Conservation (phyloP, 2,888 invertebrate genomes). For the Mallateleia sp. region DNA sequence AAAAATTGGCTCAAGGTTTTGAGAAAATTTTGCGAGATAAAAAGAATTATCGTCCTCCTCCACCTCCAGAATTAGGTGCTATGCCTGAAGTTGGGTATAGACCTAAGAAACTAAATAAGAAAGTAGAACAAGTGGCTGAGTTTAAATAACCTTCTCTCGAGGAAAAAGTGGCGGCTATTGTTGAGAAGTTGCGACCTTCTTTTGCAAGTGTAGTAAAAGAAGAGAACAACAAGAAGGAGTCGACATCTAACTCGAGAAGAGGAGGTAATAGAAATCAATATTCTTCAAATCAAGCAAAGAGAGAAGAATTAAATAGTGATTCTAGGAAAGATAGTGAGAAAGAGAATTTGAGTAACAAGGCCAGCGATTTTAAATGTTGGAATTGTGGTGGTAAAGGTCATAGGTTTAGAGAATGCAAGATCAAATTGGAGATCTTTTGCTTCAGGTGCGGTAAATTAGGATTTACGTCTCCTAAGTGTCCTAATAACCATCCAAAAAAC, state of each 20-base stretch:
- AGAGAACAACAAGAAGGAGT: background rate
- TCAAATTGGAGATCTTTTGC: slow-evolving; percentile 19
- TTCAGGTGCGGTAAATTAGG: slow-evolving; percentile 22
- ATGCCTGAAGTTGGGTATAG: slow-evolving; percentile 31
- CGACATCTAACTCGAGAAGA: no score
- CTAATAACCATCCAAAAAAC: slow-evolving; percentile 21
- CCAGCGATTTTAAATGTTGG: slow-evolving; percentile 39
- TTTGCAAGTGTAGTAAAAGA: slow-evolving; percentile 8
- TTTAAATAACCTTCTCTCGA: background rate
- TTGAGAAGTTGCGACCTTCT: slow-evolving; percentile 16
- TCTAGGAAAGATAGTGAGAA: background rate
- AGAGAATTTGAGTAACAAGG: no score
- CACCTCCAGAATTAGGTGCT: slow-evolving; percentile 5
- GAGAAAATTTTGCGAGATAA: slow-evolving; percentile 16
- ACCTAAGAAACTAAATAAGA: background rate
- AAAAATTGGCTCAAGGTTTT: background rate
- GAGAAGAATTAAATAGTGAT: no score
- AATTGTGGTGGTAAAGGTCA: slow-evolving; percentile 34
- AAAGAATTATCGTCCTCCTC: slow-evolving; percentile 38
- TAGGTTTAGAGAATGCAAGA: slow-evolving; percentile 16
- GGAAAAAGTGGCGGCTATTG: slow-evolving; percentile 11
- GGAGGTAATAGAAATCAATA: no score
- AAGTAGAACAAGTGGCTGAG: background rate
- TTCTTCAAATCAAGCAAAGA: no score
- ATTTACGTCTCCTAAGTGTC: slow-evolving; percentile 3